These are phyloP conservation scores for Magallana nippona DNA, from an alignment of 2,888 invertebrate species.

Conservation along the genomic window DNA sequence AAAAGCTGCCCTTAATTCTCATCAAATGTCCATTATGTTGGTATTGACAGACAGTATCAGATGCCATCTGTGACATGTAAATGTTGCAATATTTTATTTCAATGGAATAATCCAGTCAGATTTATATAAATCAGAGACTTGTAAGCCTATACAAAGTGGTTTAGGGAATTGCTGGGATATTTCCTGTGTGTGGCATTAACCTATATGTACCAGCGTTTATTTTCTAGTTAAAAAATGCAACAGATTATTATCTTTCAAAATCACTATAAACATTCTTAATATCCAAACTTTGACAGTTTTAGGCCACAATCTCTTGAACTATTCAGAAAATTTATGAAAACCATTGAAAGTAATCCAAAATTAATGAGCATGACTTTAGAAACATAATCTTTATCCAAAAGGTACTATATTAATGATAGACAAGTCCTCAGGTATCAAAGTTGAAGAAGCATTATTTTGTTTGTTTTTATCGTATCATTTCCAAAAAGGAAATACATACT, in stretches of 20 bases:
- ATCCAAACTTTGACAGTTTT: background rate
- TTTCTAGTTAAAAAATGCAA: background rate
- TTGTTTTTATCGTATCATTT: too few relatives aligned
- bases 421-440: too few relatives aligned
- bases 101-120: constrained; percentile 24
- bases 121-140: constrained; percentile 4
- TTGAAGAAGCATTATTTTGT: too few relatives aligned
- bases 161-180: background rate
- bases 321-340: too few relatives aligned
- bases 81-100: constrained; percentile 1
- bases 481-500: too few relatives aligned
- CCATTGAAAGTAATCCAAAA: too few relatives aligned
- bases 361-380: too few relatives aligned
- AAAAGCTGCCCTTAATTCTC: background rate
- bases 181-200: constrained; percentile 3
- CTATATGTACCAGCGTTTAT: background rate
- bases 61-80: constrained; percentile 5
- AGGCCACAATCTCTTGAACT: background rate
- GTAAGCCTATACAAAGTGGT: background rate
- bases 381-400: too few relatives aligned
- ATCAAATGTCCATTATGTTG: background rate
- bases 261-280: background rate
- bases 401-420: too few relatives aligned
- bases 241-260: background rate
- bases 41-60: background rate